Evolutionary conservation across 2,888 invertebrate species (phyloP), one percentile per base, ranked within the genome.

Genomic region (Catocala sponsa): DNA sequence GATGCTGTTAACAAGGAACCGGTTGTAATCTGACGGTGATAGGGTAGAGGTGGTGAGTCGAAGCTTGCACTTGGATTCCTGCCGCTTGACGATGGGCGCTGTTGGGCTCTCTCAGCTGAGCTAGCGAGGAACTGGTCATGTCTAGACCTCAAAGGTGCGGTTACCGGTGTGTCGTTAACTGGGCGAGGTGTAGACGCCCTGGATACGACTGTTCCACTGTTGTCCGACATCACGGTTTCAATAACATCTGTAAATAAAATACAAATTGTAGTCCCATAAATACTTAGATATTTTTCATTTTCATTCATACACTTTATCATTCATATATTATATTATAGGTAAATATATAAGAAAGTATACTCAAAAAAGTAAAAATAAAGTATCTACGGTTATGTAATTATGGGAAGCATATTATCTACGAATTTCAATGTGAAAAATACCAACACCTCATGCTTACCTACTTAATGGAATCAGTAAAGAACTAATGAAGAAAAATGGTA

Each of bases 11-110:
- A 83, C 12, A 95, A 82, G 44, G 94, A 88, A 44, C 95, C 92
- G 72, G 95, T 92, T 38, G 95, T 91, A 79, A 96, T 90, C 81
- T 96, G 96, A 74, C 96, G 96, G 74, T 96, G 96, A 81, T 96
- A 97, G 43, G 96, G 95, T 71, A 96, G 73, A 12, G 95, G 94
- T 68, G 96, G 95, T 9, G 96, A 95, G 62, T 97, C 96, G 72
- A 96, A 96, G 72, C 92, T 95, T 56, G 94, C 94, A 59, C 89
- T 91, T 42, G 94, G 89, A 67, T 91, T 92, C 73, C 95, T 92
- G 47, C 95, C 94, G 60, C 91, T 95, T 15, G 95, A 95, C 2
- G 94, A 88, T 65, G 95, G 91, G 73, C 93, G 85, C 78, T 90
- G 89, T 68, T 91, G 92, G 41, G 87, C 88, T 85, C 93, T 86